These are phyloP conservation scores for Chromoteleia sp. DNA, from an alignment of 2,888 invertebrate genomes.

Conservation along the genomic window DNA sequence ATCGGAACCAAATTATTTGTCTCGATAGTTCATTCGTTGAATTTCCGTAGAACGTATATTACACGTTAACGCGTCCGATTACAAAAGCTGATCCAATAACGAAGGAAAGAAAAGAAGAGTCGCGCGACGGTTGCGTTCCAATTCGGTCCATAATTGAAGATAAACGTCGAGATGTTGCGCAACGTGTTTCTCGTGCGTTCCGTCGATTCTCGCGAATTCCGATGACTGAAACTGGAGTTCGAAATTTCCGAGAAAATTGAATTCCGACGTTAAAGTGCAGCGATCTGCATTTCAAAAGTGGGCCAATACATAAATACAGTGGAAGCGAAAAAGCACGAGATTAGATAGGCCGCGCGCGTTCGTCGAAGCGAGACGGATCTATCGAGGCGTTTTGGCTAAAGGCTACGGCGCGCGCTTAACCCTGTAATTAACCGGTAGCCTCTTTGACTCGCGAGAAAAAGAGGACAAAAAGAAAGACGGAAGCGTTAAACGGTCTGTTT, in stretches of 20 bases:
- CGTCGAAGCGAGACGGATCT: constrained; percentile 80
- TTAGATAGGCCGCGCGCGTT: constrained; percentile 39
- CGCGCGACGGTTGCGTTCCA: not conserved
- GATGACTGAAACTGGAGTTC: constrained; percentile 30
- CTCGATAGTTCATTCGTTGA: no score
- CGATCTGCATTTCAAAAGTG: constrained; percentile 49
- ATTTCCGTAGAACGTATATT: constrained; percentile 4
- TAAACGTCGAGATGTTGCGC: constrained; percentile 37
- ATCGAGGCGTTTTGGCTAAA: constrained; percentile 77
- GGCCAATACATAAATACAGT: constrained; percentile 23
- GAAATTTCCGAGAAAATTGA: constrained; percentile 38
- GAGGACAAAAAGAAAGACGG: constrained; percentile 66
- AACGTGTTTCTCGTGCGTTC: constrained; percentile 26
- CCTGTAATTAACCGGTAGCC: constrained; percentile 85
- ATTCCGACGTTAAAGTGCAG: constrained; percentile 42
- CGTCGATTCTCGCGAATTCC: constrained; percentile 17
- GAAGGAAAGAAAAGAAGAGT: constrained; percentile 13
- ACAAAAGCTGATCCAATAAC: constrained; percentile 12
- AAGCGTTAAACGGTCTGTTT: constrained; percentile 76
- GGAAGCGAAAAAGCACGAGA: constrained; percentile 6
- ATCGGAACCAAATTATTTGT: no score
- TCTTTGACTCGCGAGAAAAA: constrained; percentile 80
- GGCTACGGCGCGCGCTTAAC: constrained; percentile 77
- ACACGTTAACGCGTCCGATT: constrained; percentile 21
- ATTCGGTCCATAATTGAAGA: constrained; percentile 34